Base-by-base conservation (phyloP, 2,797 vertebrate genomes). In the Pipistrellus kuhlii region DNA sequence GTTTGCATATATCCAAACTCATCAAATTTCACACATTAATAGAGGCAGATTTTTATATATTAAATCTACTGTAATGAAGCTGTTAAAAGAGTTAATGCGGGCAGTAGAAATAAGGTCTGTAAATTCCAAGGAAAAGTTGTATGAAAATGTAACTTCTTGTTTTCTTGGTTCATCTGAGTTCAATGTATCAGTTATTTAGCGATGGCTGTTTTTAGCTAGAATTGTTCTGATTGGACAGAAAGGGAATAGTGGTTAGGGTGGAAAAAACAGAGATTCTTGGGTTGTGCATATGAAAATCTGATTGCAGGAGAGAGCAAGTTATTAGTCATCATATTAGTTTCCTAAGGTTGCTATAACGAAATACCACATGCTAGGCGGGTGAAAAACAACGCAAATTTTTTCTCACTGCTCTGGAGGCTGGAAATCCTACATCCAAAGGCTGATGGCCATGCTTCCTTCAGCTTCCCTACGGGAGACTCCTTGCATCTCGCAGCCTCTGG, bases 61-160 rank as follows among this genome's bases (percentile, higher is more conserved):
- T 32, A 81, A 44, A 44, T 81, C 68, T 55, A 68, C 20, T n/a
- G 62, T 20, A 78, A 44, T 48, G 69, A 86, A 88, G 62, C 38
- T 69, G 7, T 75, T 59, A 27, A 57, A 55, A 80, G n/a, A 73
- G 23, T 91, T 80, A 51, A 64, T 21, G 66, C 0, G 85, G 35
- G 15, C 85, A 64, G 25, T 48, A 72, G 21, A 88, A 11, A 48
- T 32, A 90, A 85, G 59, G 75, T 51, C 35, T 15, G 62, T 51
- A 27, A 51, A 53, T 68, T 82, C 23, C 10, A 0, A 83, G 23
- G 44, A 48, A 85, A 64, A 72, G 3, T 23, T 82, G 4, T 6
- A 75, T 51, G 25, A 72, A 87, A 85, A 89, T 53, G 89, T 75
- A 90, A 92, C 41, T 88, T 78, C 8, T 68, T 88, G 8, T 27